Evolutionary conservation across 2,113 vertebrate species (phyloP), one percentile per base, ranked within the genome.

Genomic region (Columbina picui): DNA sequence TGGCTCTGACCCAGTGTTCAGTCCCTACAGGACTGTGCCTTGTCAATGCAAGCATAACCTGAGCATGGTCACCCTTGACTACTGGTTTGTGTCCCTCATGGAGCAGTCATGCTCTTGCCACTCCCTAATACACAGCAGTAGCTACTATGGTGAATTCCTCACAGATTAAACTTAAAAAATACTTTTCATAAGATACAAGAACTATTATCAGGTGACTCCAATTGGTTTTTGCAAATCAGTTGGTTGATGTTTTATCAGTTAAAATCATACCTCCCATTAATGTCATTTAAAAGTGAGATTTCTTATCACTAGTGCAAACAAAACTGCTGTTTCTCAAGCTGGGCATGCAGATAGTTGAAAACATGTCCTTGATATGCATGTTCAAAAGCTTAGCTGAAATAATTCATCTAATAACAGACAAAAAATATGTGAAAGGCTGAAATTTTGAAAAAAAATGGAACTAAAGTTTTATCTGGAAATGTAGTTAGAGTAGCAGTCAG

Each of bases 1-100:
- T 0, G 0, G n/a, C 32, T 56, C 60, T 50, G 36, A 9, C 2
- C 16, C 0, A 0, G 0, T 14, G 29, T 38, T n/a, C 70, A 56
- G 59, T 5, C 18, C 17, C 41, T 22, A 20, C 41, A 41, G 5
- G 59, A 23, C 12, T 57, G 17, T 16, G 29, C n/a, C 19, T 19
- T 34, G 27, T 7, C 2, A 0, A 16, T 47, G 12, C 43, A 9
- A 68, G 29, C 43, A 23, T 8, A 36, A 22, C 16, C 50, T 30
- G 11, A 9, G 13, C 0, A 0, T 14, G 25, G 2, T 34, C 34
- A 64, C 14, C 15, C 18, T 43, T 0, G 0, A 5, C 17, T 68
- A 71, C 67, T 12, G 6, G 3, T 16, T 60, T 18, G 17, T 49
- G 56, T 21, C 12, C 8, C 5, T 3, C 0, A 0, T 8, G 12